These are phyloP conservation scores for Dinocampus coccinellae DNA, from an alignment of 2,888 invertebrate genomes.

Conservation along the genomic window DNA sequence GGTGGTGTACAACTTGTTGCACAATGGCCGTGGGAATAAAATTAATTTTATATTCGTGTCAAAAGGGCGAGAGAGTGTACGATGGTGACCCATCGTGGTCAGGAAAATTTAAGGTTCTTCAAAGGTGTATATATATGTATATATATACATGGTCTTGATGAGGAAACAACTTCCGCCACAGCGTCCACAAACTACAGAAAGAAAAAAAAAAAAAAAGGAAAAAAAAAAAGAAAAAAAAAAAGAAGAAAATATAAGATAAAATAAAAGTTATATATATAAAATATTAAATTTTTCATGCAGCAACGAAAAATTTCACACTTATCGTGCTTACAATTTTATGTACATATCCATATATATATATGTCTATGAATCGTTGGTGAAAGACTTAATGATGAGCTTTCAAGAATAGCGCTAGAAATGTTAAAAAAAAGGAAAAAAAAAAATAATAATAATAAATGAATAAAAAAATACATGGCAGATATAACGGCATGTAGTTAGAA, in stretches of 20 bases:
- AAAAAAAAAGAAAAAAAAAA: no score
- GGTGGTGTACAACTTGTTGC: conserved; percentile 34
- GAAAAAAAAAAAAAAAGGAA: background rate
- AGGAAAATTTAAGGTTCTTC: background rate
- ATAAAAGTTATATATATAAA: background rate
- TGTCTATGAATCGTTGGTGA: background rate
- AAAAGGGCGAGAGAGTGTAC: background rate
- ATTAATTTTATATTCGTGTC: background rate
- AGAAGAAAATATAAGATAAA: no score
- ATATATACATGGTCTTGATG: background rate
- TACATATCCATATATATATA: background rate
- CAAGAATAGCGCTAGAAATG: background rate
- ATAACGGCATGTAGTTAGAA: background rate
- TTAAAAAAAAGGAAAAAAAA: no score
- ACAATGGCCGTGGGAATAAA: conserved; percentile 35
- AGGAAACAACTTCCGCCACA: background rate
- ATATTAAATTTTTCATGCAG: no score
- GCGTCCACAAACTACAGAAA: background rate
- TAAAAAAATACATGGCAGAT: conserved; percentile 7
- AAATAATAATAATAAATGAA: no score
- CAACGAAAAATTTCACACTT: background rate
- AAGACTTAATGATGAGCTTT: background rate
- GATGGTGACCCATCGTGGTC: background rate
- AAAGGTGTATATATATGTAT: background rate
- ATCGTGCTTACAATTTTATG: no score